Evolutionary conservation across 2,113 vertebrate species (phyloP), one percentile per base, ranked within the genome.

Genomic region (Taurulus bubalis): DNA sequence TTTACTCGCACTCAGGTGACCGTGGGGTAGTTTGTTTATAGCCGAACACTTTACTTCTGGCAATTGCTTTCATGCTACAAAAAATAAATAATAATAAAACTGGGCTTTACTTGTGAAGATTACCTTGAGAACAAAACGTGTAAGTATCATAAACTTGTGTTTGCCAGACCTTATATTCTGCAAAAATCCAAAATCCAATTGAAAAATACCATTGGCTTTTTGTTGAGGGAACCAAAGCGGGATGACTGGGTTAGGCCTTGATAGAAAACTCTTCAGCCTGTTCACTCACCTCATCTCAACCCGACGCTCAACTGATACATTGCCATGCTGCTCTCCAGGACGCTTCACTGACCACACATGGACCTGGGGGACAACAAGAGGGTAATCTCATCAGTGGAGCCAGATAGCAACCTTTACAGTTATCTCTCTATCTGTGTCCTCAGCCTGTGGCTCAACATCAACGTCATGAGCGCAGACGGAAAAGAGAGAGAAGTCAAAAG

Each of bases 281-380:
- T 56, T 67, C 26, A 87, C 94, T 90, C 84, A 93, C 94, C 94
- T 94, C 93, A 92, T 89, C 87, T 82, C 89, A 89, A 78, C 89
- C 84, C 90, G 88, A 79, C 34, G 75, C 75, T 87, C 81, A 85
- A 53, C 80, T 89, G 89, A 91, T 65, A 76, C 76, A 45, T 68
- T 75, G 78, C 71, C 89, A 93, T 92, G 85, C 70, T 77, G 81
- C 60, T 90, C 80, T 85, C 51, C 38, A 59, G 85, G 86, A 91
- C 81, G 75, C 84, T 78, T 94, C 87, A 90, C 79, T 89, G 70
- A 78, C 82, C 86, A 77, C 72, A 82, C 87, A 83, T 9, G 87
- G 82, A 91, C 89, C 94, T 95, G 90, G 22, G 55, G 70, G 77
- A 82, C 66, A 87, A 59, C 15, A 51, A 76, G 20, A 81, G 49